Base-by-base conservation (phyloP, 1,140 invertebrate species). In the Trinorchestia longiramus region DNA sequence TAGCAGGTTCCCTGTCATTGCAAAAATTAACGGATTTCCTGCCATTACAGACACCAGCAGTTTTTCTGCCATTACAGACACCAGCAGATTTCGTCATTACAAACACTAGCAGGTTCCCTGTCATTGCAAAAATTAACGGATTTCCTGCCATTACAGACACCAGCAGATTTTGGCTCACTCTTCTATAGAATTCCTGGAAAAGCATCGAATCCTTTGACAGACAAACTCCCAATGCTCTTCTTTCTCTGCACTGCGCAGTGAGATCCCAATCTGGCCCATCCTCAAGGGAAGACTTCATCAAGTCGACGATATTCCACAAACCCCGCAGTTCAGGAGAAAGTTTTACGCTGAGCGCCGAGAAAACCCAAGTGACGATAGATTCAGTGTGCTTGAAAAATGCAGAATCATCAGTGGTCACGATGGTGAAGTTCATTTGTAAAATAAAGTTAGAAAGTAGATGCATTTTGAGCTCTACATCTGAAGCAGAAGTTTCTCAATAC, bases 221-320 rank as follows among this genome's bases (percentile, higher is more conserved):
- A 90, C 41, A 36, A 90, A 90, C 88, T 90, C 88, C 88, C 88
- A 90, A 42, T 28, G 41, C 88, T 43, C 88, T 90, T 90, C 88
- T 90, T 90, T 90, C 88, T 42, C 88, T 41, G 41, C n/a, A 4
- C 88, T 90, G 41, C 43, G 92, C 92, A 36, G 92, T 19, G 92
- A 42, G 92, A 94, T 94, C 92, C 44, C 92, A 94, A 94, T 94
- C 92, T 94, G 92, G 40, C 3, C 17, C 8, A 40, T 94, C 92
- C 92, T 36, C 40, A 94, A 19, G 92, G 92, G 92, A 94, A 47
- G 92, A 45, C 6, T 94, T 94, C 92, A 94, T 94, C 92, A 94
- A 94, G 92, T 94, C 43, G 92, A 42, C 92, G 92, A 94, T 94
- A 94, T 94, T 94, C 92, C 23, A 94, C 92, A 94, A 94, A 4